Evolutionary conservation across 2,113 vertebrate species (phyloP).

Genomic region (Perca flavescens): DNA sequence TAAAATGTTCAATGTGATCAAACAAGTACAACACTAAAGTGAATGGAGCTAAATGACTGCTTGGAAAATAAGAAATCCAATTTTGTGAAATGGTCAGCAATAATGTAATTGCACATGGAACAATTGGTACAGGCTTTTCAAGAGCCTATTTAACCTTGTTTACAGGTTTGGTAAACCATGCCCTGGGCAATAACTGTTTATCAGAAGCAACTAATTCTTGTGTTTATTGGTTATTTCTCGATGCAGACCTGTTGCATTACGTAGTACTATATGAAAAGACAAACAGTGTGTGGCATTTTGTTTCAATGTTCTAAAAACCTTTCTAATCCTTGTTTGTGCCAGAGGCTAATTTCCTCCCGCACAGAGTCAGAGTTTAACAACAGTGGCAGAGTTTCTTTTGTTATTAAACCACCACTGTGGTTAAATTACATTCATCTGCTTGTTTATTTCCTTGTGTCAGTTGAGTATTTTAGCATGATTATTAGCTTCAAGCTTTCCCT

Average conservation of each 20-base stretch:
- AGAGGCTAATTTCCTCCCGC: slow-evolving; percentile 56
- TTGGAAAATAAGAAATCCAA: background rate
- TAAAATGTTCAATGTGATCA: background rate
- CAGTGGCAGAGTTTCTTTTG: slow-evolving; percentile 39
- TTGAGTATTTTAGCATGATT: slow-evolving; percentile 48
- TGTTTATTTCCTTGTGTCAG: slow-evolving; percentile 53
- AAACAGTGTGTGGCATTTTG: slow-evolving; percentile 53
- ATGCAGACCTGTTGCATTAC: slow-evolving; percentile 33
- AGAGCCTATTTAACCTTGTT: slow-evolving; percentile 11
- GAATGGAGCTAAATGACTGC: background rate
- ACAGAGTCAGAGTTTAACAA: slow-evolving; percentile 51
- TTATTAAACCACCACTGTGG: slow-evolving; percentile 57
- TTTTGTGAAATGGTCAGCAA: background rate
- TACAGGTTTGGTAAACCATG: slow-evolving; percentile 32
- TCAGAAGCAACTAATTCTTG: slow-evolving; percentile 16
- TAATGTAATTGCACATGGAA: background rate
- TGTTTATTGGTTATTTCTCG: slow-evolving; percentile 31
- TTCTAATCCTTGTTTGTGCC: slow-evolving; percentile 63
- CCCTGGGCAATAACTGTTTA: slow-evolving; percentile 1
- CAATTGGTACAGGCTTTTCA: background rate
- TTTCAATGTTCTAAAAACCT: slow-evolving; percentile 49
- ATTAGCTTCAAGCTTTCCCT: slow-evolving; percentile 43
- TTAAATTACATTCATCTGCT: slow-evolving; percentile 52
- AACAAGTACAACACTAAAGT: background rate
- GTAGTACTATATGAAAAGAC: slow-evolving; percentile 22